Evolutionary conservation across 2,113 vertebrate genomes (phyloP), one percentile per base, ranked within the genome.

Genomic region (Polyodon spathula): DNA sequence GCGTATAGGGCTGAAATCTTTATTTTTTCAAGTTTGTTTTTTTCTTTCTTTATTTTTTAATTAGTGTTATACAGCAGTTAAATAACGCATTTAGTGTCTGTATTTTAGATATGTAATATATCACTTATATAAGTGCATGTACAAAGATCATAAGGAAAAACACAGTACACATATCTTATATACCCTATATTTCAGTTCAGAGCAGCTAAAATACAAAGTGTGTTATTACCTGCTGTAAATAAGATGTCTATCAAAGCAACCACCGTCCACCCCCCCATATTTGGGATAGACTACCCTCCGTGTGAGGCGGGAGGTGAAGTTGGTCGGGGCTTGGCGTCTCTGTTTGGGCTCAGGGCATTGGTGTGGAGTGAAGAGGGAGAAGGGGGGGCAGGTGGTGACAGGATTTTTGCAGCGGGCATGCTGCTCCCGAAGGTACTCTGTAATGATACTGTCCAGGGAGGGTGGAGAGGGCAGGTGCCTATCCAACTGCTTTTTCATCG

Each of bases 261-360:
- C 96, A 56, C 96, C 96, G 71, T 98, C 96, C 61, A 95, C 94
- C 38, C 95, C 96, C 58, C 96, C 96, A 1, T 97, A 99, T 85
- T 97, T 97, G 59, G 96, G 96, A 74, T 97, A 98, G 52, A 92
- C 88, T 0, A 94, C 94, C 71, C 95, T 84, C 68, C 92, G 88
- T 37, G 89, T 93, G 78, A 96, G 88, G 64, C 96, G 88, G 56
- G 95, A 94, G 69, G 96, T 95, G 78, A 97, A 98, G 86, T 95
- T 99, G 76, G 84, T 87, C 67, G 96, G 96, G 10, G 96, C 96
- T 71, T 98, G 96, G 48, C 95, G 88, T 79, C 96, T 92, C 83
- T 97, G 96, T 80, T 99, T 99, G 86, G 96, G 93, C 79, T 99
- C 96, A 55, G 96, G 96, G 81, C 96, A 99, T 59, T 99, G 96